Evolutionary conservation across 2,797 vertebrate genomes (phyloP).

Genomic region (Pogonophryne albipinna): DNA sequence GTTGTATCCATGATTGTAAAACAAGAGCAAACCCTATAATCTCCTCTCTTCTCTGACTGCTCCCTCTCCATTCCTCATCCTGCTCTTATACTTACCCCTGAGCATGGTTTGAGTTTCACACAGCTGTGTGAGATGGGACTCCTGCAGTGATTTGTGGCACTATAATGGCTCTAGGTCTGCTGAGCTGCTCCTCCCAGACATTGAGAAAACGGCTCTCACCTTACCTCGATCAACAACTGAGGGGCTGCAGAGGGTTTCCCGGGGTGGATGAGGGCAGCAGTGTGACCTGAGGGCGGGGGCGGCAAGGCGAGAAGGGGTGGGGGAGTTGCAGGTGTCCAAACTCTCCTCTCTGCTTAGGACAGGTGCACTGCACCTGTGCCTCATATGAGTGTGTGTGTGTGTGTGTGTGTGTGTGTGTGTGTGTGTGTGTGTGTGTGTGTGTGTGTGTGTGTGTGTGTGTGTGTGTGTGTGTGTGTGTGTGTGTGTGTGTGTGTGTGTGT

Average conservation of each 20-base stretch:
- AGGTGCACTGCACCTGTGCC: conserved; percentile 78
- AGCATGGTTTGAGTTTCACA: conserved; percentile 73
- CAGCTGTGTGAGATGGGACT: conserved; percentile 62
- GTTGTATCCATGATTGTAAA: background rate
- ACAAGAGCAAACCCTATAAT: background rate
- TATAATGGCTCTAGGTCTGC: conserved; percentile 60
- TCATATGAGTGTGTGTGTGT: conserved; percentile 44
- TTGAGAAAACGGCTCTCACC: conserved; percentile 73
- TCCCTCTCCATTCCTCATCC: background rate
- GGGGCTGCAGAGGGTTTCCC: conserved; percentile 41
- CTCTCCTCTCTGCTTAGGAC: conserved; percentile 62
- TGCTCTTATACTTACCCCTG: conserved; percentile 17
- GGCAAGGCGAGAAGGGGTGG: conserved; percentile 45
- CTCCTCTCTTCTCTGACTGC: background rate
- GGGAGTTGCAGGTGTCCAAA: conserved; percentile 72
- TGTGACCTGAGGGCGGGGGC: conserved; percentile 63
- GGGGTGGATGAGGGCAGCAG: conserved; percentile 48
- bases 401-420: background rate
- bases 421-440: conserved; percentile 20
- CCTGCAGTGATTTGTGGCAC: conserved; percentile 71
- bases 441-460: conserved; percentile 31
- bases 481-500: conserved; percentile 18
- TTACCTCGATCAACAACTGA: conserved; percentile 67
- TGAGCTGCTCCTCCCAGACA: conserved; percentile 65
- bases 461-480: conserved; percentile 20